Evolutionary conservation across 2,113 vertebrate genomes (phyloP), one percentile per base, ranked within the genome.

Genomic region (Calyptomena viridis): DNA sequence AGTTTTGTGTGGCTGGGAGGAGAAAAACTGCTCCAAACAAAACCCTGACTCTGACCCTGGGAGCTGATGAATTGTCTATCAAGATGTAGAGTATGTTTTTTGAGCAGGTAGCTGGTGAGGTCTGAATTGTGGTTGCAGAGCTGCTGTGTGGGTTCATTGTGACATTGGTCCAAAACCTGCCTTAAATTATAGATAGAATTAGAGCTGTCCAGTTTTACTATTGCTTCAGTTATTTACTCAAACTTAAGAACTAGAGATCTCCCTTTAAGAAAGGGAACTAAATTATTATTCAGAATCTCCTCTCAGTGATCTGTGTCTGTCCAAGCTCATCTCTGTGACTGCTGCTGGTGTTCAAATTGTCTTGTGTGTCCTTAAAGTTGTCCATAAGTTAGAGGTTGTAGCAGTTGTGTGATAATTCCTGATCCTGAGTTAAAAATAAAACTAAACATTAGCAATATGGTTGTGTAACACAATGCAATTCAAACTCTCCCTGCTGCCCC

Each of bases 341-440:
- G 35, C 30, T 49, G 2, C 37, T 52, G 31, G 9, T 7, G 15
- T 52, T 71, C 2, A 0, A n/a, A 12, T 74, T n/a, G 80, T 68
- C 27, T 78, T 42, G 2, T 10, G 20, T 37, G 35, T n/a, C 59
- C 62, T 75, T 84, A 87, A 33, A 96, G 77, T 35, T 49, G 22
- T 47, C 64, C 19, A 0, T 94, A 84, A 60, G 49, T 69, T 83
- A 71, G 14, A 79, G 74, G 72, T 94, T 75, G 87, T 87, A 89
- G 59, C 67, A 93, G 69, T 49, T 67, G 10, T 42, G 60, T 80
- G 75, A 53, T 91, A 66, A 63, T 92, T 85, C 60, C 49, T 47
- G 37, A 78, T 93, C 84, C 89, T 59, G 69, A 64, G 55, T 92
- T 93, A 89, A 87, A 96, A 89, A 62, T 71, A 52, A 71, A 78